These are phyloP conservation scores for Ibidorhyncha struthersii DNA, from an alignment of 2,113 vertebrate species.

Conservation along the genomic window DNA sequence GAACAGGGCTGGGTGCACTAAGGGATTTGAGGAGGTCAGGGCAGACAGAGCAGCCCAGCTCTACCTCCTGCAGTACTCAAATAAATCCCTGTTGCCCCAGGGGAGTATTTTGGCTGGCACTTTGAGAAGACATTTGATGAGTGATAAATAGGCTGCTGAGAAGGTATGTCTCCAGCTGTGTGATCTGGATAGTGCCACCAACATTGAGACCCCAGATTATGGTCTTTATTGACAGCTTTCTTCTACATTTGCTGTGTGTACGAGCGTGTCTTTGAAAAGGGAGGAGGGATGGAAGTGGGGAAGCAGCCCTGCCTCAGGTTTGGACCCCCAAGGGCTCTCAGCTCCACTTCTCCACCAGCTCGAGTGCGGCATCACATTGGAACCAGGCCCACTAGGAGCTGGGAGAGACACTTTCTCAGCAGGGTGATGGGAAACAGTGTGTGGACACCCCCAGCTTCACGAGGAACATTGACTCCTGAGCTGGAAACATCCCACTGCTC, in stretches of 20 bases:
- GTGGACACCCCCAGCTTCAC: background rate
- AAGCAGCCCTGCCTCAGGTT: background rate
- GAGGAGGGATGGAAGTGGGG: background rate
- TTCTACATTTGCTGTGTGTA: background rate
- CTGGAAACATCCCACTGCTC: background rate
- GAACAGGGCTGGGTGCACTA: background rate
- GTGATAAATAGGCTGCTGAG: background rate
- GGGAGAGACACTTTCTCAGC: background rate
- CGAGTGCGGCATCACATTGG: background rate
- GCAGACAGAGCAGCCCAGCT: background rate
- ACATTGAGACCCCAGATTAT: background rate
- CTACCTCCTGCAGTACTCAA: background rate
- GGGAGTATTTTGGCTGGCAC: background rate
- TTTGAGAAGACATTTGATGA: background rate
- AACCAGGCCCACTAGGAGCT: background rate
- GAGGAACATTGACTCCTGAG: background rate
- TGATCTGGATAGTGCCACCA: background rate
- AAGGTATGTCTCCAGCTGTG: background rate
- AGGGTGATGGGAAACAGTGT: background rate
- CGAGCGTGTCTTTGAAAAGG: fast-evolving
- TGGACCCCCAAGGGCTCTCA: background rate
- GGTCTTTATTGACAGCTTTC: background rate
- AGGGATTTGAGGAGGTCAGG: background rate
- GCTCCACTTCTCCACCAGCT: background rate
- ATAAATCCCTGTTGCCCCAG: background rate